Base-by-base conservation (phyloP, 2,797 vertebrate genomes). In the Petrocephalus sullivani region DNA sequence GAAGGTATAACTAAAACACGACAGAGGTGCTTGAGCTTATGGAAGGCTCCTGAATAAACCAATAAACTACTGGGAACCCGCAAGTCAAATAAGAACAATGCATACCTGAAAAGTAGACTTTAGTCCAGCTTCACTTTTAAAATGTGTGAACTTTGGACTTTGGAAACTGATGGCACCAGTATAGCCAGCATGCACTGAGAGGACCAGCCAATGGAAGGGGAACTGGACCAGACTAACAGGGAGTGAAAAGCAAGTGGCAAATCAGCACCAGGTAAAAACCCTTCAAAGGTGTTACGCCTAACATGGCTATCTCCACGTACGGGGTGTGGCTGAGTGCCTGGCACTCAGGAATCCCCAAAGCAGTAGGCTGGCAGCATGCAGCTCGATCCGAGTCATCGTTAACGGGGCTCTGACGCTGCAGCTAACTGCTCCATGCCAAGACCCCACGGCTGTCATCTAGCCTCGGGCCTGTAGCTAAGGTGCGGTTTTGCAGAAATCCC, bases 401-500 rank as follows among this genome's bases (percentile, higher is more conserved):
- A 98, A 96, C 94, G 92, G 96, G 94, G 94, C 93, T 75, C 33
- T 19, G 67, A 75, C 94, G 95, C 94, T 96, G 96, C 97, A 96
- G 96, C 95, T 97, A 97, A 97, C 95, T 96, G 96, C 95, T 97
- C 95, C 96, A 95, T 95, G 94, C 94, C 96, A 96, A 95, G 96
- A 96, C 95, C 96, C 97, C 96, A 96, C 95, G 95, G 95, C 96
- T 96, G 95, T 75, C 67, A 75, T 41, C 67, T 41, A 16, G 12
- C 67, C 28, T 4, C 67, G 41, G 67, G 33, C 14, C 67, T 41
- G 67, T 75, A 28, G 96, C 97, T 97, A 97, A 92, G 92, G 92
- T 93, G 94, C 92, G 90, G 92, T 93, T 93, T 95, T 94, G 95
- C 95, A 94, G 95, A 95, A 96, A 96, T 95, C 28, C 28, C 28